Conservation (phyloP, 2,113 vertebrate genomes). For the Empidonax alnorum region DNA sequence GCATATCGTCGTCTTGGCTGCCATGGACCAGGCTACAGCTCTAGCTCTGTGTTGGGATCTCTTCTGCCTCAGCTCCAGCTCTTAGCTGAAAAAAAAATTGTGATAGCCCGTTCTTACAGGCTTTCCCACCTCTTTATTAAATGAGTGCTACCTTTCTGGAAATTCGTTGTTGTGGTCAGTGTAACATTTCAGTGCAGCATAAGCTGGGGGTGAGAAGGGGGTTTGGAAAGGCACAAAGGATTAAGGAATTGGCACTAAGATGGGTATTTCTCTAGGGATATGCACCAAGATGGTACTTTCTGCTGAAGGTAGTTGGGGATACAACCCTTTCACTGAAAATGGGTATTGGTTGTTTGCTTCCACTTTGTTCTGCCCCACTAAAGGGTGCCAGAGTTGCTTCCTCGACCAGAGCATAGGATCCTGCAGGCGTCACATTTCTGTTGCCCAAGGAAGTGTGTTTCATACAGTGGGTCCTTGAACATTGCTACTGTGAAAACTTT, state of each 20-base stretch:
- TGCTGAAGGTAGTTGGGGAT: not conserved
- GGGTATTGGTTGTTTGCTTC: not conserved
- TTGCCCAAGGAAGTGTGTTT: not conserved
- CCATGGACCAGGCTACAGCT: not conserved
- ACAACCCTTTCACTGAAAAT: not conserved
- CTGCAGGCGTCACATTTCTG: accelerated
- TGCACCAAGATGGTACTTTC: not conserved
- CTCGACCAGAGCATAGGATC: not conserved
- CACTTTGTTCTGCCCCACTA: not conserved
- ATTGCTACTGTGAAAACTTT: not conserved
- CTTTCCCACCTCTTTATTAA: not conserved
- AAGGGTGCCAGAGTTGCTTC: not conserved
- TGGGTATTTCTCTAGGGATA: not conserved
- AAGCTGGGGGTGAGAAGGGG: accelerated
- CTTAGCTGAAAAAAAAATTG: not conserved
- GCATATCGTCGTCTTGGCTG: not conserved
- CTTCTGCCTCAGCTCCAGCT: not conserved
- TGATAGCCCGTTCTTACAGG: not conserved
- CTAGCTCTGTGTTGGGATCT: not conserved
- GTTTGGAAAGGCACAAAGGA: not conserved
- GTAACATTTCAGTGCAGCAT: accelerated
- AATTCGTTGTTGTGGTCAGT: not conserved
- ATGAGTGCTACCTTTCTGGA: not conserved
- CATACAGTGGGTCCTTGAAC: not conserved
- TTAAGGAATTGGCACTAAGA: not conserved